A percentile compares a stretch with the other conserved stretches of the same genome.
phyloP scores from a whole-genome alignment of 1,140 invertebrate genomes.

The Venturia canescens region DNA sequence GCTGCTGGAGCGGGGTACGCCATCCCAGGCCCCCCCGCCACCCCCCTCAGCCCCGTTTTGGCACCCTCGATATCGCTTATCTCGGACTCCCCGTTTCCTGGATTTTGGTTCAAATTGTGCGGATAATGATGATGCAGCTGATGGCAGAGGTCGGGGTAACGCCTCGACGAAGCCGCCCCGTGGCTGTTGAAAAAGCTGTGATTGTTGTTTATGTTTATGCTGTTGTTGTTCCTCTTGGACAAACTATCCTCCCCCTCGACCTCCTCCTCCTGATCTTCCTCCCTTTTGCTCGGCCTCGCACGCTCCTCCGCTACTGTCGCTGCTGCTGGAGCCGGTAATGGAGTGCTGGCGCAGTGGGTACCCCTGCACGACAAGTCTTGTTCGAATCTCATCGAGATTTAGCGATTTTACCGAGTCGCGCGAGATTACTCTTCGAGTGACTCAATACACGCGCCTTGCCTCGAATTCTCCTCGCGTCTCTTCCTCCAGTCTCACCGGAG shows the following conservation, averaged over 20 bases:
- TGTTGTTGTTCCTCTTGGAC: not conserved
- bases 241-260: slow-evolving; percentile 54
- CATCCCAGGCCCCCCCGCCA: slow-evolving; percentile 76
- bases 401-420: slow-evolving; percentile 70
- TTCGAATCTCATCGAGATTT: slow-evolving; percentile 77
- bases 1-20: slow-evolving; percentile 76
- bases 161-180: slow-evolving; percentile 12
- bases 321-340: slow-evolving; percentile 66
- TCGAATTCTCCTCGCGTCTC: slow-evolving; percentile 15
- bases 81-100: slow-evolving; percentile 62
- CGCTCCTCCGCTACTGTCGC: slow-evolving; percentile 44
- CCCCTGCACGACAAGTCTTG: slow-evolving; percentile 76
- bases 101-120: not conserved
- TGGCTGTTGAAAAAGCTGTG: not conserved
- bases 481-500: not conserved
- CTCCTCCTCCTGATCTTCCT: slow-evolving; percentile 65
- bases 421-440: slow-evolving; percentile 74
- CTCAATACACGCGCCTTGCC: slow-evolving; percentile 58
- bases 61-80: slow-evolving; percentile 71
- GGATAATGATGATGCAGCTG: slow-evolving; percentile 22
- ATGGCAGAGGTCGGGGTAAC: slow-evolving; percentile 16
- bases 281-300: slow-evolving; percentile 61
- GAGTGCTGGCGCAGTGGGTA: slow-evolving; percentile 78
- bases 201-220: not conserved
- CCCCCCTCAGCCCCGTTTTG: slow-evolving; percentile 74